phyloP scores from a whole-genome alignment of 2,113 vertebrate species.

The Platysternon megacephalum region DNA sequence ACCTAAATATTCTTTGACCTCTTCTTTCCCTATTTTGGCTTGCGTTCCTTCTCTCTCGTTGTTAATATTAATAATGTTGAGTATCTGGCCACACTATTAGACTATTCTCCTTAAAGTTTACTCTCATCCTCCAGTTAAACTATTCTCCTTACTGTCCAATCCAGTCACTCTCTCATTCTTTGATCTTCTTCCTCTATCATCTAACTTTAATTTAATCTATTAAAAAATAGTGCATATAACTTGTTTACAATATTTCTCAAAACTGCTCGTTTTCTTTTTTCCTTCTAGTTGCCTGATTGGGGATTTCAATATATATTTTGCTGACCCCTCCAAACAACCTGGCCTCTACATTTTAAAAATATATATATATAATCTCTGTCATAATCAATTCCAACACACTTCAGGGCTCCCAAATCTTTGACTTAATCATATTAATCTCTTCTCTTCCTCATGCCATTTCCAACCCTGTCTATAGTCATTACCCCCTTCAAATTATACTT shows the following conservation, averaged over 20 bases:
- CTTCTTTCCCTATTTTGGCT: no score
- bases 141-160: no score
- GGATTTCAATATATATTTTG: not conserved
- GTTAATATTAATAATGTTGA: no score
- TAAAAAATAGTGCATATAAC: not conserved
- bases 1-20: no score
- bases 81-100: no score
- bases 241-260: not conserved
- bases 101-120: no score
- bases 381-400: slow-evolving; percentile 50
- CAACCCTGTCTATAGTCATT: not conserved
- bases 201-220: not conserved
- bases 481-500: slow-evolving; percentile 1
- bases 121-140: no score
- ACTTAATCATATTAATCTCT: not conserved
- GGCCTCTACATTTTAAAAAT: not conserved
- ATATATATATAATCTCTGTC: not conserved
- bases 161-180: no score
- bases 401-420: slow-evolving; percentile 26
- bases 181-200: not conserved
- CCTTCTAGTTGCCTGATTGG: slow-evolving; percentile 21
- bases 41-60: no score
- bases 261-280: not conserved
- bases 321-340: slow-evolving; percentile 46
- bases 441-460: slow-evolving; percentile 21